Evolutionary conservation across 2,113 vertebrate species (phyloP), one percentile per base, ranked within the genome.

Genomic region (Lophochroa leadbeateri): DNA sequence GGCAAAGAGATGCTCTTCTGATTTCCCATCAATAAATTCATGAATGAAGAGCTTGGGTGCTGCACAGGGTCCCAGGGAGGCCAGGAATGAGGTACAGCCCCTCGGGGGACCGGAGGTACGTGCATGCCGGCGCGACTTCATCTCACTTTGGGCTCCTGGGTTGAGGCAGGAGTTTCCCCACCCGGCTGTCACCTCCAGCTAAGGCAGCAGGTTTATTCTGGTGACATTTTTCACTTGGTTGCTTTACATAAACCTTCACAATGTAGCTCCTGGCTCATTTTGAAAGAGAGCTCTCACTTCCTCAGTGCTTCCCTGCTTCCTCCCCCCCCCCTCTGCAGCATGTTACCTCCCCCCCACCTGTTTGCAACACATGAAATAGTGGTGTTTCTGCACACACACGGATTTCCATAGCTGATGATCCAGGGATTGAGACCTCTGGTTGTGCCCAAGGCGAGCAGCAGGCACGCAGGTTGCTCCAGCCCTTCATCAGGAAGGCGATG

Each of bases 1-100:
- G 49, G 41, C 91, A 77, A n/a, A 76, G 91, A 63, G 64, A 71
- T 35, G 78, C 77, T 91, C 81, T 88, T 94, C 85, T 93, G 69
- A 76, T 89, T 85, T 37, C 44, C 82, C 46, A 61, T 58, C 37
- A 71, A 92, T 86, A 93, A 79, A 92, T 75, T 10, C 57, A 77
- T 80, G 82, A 77, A 27, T 29, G 76, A 84, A 47, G 80, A 78
- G 90, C 92, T 43, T 28, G 78, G 92, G 67, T 55, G 53, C 89
- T 61, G 74, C 79, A 60, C 75, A 41, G 82, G 74, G 84, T 67
- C 87, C 49, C 60, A 25, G 60, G 5, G 85, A 82, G 85, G 76
- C 81, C 61, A 3, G 75, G 63, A 80, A 39, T 2, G 72, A 90
- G 96, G 91, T 94, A 82, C 79, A 39, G 63, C 77, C 85, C 65